Base-by-base conservation (phyloP, 2,113 vertebrate genomes). In the Rhinogobius similis region DNA sequence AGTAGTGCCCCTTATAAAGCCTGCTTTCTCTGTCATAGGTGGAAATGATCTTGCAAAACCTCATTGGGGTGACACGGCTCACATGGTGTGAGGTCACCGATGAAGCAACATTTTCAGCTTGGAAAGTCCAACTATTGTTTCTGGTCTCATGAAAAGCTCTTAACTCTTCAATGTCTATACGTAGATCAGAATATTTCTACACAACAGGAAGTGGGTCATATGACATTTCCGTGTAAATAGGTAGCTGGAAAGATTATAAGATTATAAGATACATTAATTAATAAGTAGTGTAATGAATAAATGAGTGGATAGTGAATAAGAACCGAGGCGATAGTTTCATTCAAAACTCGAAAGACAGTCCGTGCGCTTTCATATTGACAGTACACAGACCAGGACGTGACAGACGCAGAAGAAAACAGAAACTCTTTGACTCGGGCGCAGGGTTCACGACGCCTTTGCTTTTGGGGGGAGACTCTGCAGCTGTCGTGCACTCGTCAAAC, bases 1-100 rank as follows among this genome's bases (percentile, higher is more conserved):
- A 46, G 18, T n/a, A 18, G 55, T 48, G 26, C 4, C 20, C 10
- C 23, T 66, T 63, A 41, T 36, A 61, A 12, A 58, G 26, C 1
- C 32, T 62, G 10, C 16, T 36, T 13, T 62, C 55, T 18, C 11
- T 5, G 58, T 61, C 27, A 52, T 65, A 39, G 72, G n/a, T 26
- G 56, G 6, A 56, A 48, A n/a, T 50, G 20, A 50, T 13, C 53
- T 7, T 75, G 32, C 9, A 67, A 68, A 62, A 52, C 23, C 18
- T 10, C 0, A 8, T 56, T 68, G 67, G 3, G 82, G 72, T 67
- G 18, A 18, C 2, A 59, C 26, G 63, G 29, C 23, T 90, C 87
- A 87, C 84, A 83, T 89, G 89, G 4, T 76, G 61, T 16, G n/a
- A 52, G 70, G 70, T 88, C 75, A 85, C 48, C 21, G 20, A 68